A percentile compares a stretch with the other conserved stretches of the same genome.
phyloP scores from a whole-genome alignment of 2,113 vertebrate species.

The Tauraco erythrolophus region DNA sequence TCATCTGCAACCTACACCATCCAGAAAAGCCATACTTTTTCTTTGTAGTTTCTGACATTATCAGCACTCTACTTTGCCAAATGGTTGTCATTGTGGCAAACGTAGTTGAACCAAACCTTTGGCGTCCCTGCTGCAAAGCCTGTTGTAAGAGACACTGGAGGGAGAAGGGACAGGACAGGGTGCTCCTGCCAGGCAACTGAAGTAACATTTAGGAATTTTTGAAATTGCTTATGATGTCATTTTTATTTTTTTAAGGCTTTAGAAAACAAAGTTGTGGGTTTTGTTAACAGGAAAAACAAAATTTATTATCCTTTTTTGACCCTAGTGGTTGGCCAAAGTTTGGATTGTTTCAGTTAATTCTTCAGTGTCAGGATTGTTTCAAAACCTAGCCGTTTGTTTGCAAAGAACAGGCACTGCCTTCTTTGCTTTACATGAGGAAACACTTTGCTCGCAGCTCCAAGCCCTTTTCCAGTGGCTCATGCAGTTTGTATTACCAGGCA shows the following conservation, averaged over 20 bases:
- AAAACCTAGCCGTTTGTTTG: conserved; percentile 24
- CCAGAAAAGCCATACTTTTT: not conserved
- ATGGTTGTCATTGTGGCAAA: not conserved
- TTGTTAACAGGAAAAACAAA: conserved; percentile 3
- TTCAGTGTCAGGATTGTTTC: not conserved
- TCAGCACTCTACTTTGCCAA: not conserved
- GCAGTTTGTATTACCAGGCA: not conserved
- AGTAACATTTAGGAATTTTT: not conserved
- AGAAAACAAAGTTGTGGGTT: conserved; percentile 10
- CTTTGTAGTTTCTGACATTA: not conserved
- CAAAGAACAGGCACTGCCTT: not conserved
- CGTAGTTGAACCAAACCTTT: not conserved
- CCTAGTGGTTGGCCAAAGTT: not conserved
- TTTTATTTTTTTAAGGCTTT: conserved; percentile 14
- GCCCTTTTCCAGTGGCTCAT: not conserved
- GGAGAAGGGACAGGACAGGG: not conserved
- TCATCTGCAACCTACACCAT: not conserved
- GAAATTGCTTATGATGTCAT: not conserved
- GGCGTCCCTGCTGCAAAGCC: not conserved
- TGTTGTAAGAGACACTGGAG: not conserved
- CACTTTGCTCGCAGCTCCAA: not conserved
- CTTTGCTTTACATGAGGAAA: conserved; percentile 38
- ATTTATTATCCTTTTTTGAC: conserved; percentile 43
- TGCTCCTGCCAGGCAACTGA: not conserved
- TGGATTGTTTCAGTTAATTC: conserved; percentile 13